These are phyloP conservation scores for Macrotrachela quadricornifera DNA, from an alignment of 1,140 invertebrate genomes.

Conservation along the genomic window DNA sequence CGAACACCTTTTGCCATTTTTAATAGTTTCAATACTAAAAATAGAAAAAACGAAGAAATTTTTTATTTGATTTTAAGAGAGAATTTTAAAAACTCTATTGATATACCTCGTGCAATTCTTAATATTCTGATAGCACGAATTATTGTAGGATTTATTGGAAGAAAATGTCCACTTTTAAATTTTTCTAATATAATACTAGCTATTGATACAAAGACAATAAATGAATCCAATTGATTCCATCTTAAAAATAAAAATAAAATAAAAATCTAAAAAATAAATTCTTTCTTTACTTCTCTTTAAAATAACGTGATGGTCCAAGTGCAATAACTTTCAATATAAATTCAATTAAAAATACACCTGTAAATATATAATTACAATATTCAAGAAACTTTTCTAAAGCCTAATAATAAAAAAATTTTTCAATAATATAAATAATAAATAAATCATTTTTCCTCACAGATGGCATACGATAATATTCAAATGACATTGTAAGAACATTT, in stretches of 20 bases:
- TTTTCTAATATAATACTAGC: slow-evolving; percentile 93
- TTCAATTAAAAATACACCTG: slow-evolving; percentile 93
- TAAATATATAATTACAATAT: slow-evolving; percentile 99
- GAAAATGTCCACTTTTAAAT: slow-evolving; percentile 68
- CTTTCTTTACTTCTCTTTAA: slow-evolving; percentile 60
- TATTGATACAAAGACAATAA: slow-evolving; percentile 86
- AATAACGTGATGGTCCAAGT: slow-evolving; percentile 65
- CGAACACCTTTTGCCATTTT: slow-evolving; percentile 99
- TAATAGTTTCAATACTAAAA: slow-evolving; percentile 70
- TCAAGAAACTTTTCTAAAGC: slow-evolving; percentile 75
- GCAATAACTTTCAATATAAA: slow-evolving; percentile 84
- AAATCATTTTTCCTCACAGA: slow-evolving; percentile 32
- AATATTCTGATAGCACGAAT: slow-evolving; percentile 94
- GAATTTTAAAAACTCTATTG: too few species aligned
- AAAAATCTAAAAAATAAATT: not conserved
- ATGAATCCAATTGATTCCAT: slow-evolving; percentile 94
- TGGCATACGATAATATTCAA: slow-evolving; percentile 98
- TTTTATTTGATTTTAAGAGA: not conserved
- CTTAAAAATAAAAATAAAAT: slow-evolving; percentile 27
- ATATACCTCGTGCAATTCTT: slow-evolving; percentile 64
- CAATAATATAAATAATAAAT: not conserved
- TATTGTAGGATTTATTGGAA: slow-evolving; percentile 94
- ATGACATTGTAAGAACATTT: slow-evolving; percentile 97
- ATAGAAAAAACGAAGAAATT: slow-evolving; percentile 4
- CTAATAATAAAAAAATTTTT: slow-evolving; percentile 26